phyloP scores from a whole-genome alignment of 2,888 invertebrate genomes.

The Chromoteleia sp. region DNA sequence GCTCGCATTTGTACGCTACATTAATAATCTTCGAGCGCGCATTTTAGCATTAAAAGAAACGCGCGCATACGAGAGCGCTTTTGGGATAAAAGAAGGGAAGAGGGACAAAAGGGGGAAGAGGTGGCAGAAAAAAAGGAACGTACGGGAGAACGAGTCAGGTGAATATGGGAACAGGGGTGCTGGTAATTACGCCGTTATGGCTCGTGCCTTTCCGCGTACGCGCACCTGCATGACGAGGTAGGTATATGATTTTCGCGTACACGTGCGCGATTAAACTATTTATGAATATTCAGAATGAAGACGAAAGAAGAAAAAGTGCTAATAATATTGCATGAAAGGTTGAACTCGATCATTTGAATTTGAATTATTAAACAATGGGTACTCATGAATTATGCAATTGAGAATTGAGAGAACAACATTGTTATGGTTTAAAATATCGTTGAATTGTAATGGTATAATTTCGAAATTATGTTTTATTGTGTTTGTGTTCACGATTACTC shows the following conservation, averaged over 20 bases:
- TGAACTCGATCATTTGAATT: conserved; percentile 26
- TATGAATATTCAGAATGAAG: conserved; percentile 48
- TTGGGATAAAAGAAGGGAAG: conserved; percentile 32
- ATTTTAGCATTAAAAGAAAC: conserved; percentile 62
- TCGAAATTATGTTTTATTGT: conserved; percentile 3
- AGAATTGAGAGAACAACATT: conserved; percentile 4
- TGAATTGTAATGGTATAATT: conserved; percentile 2
- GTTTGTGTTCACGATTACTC: too few relatives aligned
- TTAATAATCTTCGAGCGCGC: conserved; percentile 47
- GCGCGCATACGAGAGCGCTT: conserved; percentile 45
- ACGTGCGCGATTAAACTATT: conserved; percentile 63
- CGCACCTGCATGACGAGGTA: conserved; percentile 74
- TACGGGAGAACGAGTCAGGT: conserved; percentile 22
- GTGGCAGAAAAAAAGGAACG: not conserved
- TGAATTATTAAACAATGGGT: conserved; percentile 5
- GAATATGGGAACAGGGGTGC: conserved; percentile 58
- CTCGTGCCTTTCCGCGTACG: conserved; percentile 73
- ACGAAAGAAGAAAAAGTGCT: not conserved
- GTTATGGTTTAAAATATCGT: not conserved
- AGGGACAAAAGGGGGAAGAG: conserved; percentile 10
- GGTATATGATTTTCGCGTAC: conserved; percentile 57
- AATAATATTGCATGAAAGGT: conserved; percentile 23
- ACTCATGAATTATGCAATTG: conserved; percentile 36
- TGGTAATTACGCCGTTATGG: conserved; percentile 76
- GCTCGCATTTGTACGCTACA: conserved; percentile 54